Base-by-base conservation (phyloP, 2,888 invertebrate genomes). In the Leptinotarsa juncta region DNA sequence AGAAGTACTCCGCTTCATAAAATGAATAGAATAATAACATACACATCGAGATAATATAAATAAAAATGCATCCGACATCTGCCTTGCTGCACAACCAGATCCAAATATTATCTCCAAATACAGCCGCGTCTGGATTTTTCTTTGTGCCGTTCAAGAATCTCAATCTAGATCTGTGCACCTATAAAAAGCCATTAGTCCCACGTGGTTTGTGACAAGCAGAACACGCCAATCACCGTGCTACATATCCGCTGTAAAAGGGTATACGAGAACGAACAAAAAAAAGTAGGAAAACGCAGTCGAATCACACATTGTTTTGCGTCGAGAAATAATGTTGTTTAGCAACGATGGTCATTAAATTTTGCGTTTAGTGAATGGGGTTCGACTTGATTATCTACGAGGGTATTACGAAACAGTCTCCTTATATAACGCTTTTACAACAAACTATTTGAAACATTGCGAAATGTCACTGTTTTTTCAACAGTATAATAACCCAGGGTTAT, bases 101-200 rank as follows among this genome's bases (percentile, higher is more conserved):
- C 16, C 16, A n/a, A 62, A 62, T 62, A 62, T 62, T 32, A 62
- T 62, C 62, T 62, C 62, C 62, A 62, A 62, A 62, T 62, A 62
- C n/a, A 62, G 62, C 42, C 62, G 62, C 62, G 12, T 62, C 62
- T 26, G 62, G 62, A 62, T 62, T 62, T 57, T 62, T 42, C 62
- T 32, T 16, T 42, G 12, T 62, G 42, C 3, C 26, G 42, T 10
- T 7, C 32, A 62, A 62, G 62, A 62, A 62, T 62, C 62, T 62
- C 18, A 62, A 62, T 62, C 32, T 42, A 32, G 62, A 62, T 62
- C 62, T 62, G 32, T 10, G 32, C 62, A 32, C 5, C 62, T 12
- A 62, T 62, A 62, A 62, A 62, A 62, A 62, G 10, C 62, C 62
- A 62, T 62, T 62, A 62, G 62, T 62, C 32, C 62, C 62, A 62